phyloP scores from a whole-genome alignment of 2,797 vertebrate species.

The Intellagama lesueurii region DNA sequence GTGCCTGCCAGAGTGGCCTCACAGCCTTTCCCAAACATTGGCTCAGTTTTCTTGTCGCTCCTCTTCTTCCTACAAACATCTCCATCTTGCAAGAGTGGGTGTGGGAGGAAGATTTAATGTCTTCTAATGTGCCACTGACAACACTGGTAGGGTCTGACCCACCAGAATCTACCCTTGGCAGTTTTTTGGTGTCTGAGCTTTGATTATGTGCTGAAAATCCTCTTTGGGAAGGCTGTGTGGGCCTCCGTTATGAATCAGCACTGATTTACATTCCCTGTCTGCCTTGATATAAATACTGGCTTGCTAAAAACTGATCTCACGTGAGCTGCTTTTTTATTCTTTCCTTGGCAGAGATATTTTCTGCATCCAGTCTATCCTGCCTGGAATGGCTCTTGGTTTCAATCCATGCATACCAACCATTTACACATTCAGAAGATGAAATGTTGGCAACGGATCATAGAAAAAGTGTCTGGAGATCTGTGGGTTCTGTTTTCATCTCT shows the following conservation, averaged over 20 bases:
- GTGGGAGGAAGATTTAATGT: not conserved
- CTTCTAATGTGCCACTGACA: not conserved
- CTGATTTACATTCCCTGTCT: constrained; percentile 17
- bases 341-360: constrained; percentile 24
- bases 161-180: not conserved
- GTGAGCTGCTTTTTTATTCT: constrained; percentile 6
- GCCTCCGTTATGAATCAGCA: constrained; percentile 36
- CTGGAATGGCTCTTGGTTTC: constrained; percentile 4
- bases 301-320: constrained; percentile 39
- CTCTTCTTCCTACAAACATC: constrained; percentile 6
- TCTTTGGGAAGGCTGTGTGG: not conserved
- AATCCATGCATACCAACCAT: not conserved
- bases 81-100: not conserved
- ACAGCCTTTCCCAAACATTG: not conserved
- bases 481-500: not conserved
- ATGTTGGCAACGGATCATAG: not conserved
- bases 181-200: not conserved
- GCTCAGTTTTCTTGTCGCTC: not conserved
- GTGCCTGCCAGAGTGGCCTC: not conserved
- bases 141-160: not conserved
- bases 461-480: not conserved
- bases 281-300: constrained; percentile 40
- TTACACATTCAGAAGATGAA: not conserved
- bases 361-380: not conserved
- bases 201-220: constrained; percentile 21